Evolutionary conservation across 2,888 invertebrate species (phyloP).

Genomic region (Nudaria mundana): DNA sequence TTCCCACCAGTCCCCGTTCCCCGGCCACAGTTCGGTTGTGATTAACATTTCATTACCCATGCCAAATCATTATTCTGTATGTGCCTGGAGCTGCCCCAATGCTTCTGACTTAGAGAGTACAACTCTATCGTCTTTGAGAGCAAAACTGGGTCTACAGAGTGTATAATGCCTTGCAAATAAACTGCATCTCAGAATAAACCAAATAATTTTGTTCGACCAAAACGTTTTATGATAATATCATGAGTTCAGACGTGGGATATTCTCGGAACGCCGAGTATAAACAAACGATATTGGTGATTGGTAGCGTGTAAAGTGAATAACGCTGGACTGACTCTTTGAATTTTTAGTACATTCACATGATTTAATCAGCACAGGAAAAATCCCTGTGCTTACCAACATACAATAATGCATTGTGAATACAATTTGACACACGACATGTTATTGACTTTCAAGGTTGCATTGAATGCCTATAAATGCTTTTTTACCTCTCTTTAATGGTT

Average conservation of each 20-base stretch:
- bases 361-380: slow-evolving; percentile 8
- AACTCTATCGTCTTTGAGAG: too few relatives aligned
- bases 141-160: too few relatives aligned
- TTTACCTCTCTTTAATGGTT: not conserved
- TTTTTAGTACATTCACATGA: slow-evolving; percentile 9
- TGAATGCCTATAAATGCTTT: not conserved
- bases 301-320: slow-evolving; percentile 21
- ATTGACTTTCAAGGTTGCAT: not conserved
- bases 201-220: slow-evolving; percentile 29
- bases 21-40: too few relatives aligned
- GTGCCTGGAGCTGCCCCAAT: too few relatives aligned
- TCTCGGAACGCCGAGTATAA: slow-evolving; percentile 42
- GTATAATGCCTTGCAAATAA: too few relatives aligned
- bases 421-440: not conserved
- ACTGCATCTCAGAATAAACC: too few relatives aligned
- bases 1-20: too few relatives aligned
- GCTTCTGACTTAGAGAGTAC: too few relatives aligned
- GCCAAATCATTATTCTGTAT: too few relatives aligned
- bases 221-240: slow-evolving; percentile 34
- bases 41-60: too few relatives aligned
- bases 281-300: slow-evolving; percentile 28
- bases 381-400: slow-evolving; percentile 5
- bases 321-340: slow-evolving; percentile 14
- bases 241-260: slow-evolving; percentile 47
- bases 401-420: not conserved